phyloP scores from a whole-genome alignment of 2,888 invertebrate species.

The Tholera decimalis region DNA sequence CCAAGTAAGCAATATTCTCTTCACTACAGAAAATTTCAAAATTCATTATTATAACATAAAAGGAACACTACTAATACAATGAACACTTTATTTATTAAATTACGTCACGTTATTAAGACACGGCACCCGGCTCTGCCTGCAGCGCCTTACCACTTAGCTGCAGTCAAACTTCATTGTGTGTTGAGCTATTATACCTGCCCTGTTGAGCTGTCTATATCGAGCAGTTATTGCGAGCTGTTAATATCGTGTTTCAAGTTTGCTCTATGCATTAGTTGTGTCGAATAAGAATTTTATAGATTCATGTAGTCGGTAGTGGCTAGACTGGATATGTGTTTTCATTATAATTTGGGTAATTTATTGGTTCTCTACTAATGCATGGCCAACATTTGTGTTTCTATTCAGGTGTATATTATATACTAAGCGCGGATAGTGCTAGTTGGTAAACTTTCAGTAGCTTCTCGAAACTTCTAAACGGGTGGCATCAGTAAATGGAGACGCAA shows the following conservation, averaged over 20 bases:
- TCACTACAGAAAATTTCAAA: not conserved
- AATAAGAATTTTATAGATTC: not conserved
- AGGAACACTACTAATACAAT: not conserved
- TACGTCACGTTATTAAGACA: conserved; percentile 9
- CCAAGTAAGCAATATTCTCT: not conserved
- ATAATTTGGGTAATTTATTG: no score
- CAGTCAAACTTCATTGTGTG: conserved; percentile 41
- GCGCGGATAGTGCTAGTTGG: no score
- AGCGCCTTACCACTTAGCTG: conserved; percentile 35
- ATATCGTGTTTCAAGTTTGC: conserved; percentile 26
- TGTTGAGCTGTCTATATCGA: conserved; percentile 26
- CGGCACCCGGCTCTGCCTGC: not conserved
- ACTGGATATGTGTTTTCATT: no score
- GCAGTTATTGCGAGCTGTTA: conserved; percentile 23
- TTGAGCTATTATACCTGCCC: conserved; percentile 25
- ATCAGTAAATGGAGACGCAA: no score
- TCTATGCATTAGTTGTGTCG: conserved; percentile 10
- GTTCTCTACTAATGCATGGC: not conserved
- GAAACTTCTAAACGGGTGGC: no score
- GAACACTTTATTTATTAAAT: conserved; percentile 19
- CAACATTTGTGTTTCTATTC: no score
- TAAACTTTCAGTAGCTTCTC: no score
- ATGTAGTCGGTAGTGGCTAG: not conserved
- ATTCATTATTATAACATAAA: not conserved
- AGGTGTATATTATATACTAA: no score